Base-by-base conservation (phyloP, 2,797 vertebrate genomes). In the Clarias pachynema region DNA sequence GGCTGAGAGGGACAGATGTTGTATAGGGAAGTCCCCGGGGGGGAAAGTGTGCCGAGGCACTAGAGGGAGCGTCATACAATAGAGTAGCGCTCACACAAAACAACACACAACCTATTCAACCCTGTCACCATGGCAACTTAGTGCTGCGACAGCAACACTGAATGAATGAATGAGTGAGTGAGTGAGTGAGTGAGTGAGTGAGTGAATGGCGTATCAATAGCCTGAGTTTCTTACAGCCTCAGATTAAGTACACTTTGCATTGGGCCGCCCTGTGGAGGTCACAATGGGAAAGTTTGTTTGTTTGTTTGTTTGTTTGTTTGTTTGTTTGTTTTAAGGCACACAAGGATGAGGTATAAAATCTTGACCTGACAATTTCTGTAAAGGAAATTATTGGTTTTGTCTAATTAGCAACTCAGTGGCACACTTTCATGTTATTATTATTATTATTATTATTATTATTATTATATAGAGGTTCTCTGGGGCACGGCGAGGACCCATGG, bases 1-100 rank as follows among this genome's bases (percentile, higher is more conserved):
- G 84, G 85, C 84, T 20, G 4, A 0, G 0, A 57, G 87, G 92
- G 92, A 91, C 92, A 95, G 95, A 96, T 96, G 93, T 93, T 94
- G 90, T 89, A 81, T 88, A 90, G 88, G 92, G 93, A 94, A 92
- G 89, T 88, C 90, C 92, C 90, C 81, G 73, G 90, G 89, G 90
- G 89, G 88, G 93, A 93, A 93, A 94, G 93, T 93, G 94, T 91
- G 92, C 92, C 93, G 10, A 87, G 87, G 86, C 86, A 68, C 77
- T 90, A 89, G 85, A 85, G 79, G 73, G 84, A 90, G 85, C 84
- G 70, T 87, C 85, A 89, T 88, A 91, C 92, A 92, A 91, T 90
- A 91, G 83, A 91, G 91, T 86, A 66, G 88, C 72, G 89, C 88
- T 89, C 89, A 88, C 90, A 93, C 84, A 91, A 91, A 86, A 88